These are phyloP conservation scores for Prionace glauca DNA, from an alignment of 2,797 vertebrate genomes.

Conservation along the genomic window DNA sequence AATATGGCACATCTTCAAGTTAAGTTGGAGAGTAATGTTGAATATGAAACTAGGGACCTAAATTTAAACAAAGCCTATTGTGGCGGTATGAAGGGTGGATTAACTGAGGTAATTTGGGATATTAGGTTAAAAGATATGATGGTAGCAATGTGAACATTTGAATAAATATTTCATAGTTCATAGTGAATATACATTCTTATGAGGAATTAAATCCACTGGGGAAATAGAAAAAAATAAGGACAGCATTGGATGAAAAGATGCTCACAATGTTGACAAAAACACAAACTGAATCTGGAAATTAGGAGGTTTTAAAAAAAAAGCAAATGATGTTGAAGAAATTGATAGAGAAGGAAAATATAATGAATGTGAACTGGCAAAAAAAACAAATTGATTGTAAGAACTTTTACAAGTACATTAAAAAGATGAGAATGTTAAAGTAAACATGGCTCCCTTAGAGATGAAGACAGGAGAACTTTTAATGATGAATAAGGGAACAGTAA, in stretches of 20 bases:
- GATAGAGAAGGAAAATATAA: not conserved
- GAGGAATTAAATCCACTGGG: not conserved
- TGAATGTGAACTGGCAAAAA: not conserved
- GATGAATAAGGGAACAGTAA: not conserved
- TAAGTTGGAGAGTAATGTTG: not conserved
- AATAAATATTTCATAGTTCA: not conserved
- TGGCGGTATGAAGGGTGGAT: not conserved
- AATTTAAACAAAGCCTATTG: not conserved
- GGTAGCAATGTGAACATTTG: not conserved
- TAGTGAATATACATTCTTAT: not conserved
- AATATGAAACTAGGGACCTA: not conserved
- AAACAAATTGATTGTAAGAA: not conserved
- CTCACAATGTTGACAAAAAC: not conserved
- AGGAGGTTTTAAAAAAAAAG: not conserved
- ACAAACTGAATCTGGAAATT: not conserved
- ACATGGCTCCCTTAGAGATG: not conserved
- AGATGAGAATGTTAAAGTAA: not conserved
- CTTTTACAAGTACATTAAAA: not conserved
- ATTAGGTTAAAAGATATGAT: not conserved
- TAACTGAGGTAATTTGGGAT: not conserved
- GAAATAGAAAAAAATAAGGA: not conserved
- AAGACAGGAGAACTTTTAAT: not conserved
- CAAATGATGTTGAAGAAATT: not conserved
- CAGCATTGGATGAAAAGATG: not conserved
- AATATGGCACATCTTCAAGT: not conserved